Conservation (phyloP, 2,797 vertebrate genomes). For the Melanotaenia boesemani region DNA sequence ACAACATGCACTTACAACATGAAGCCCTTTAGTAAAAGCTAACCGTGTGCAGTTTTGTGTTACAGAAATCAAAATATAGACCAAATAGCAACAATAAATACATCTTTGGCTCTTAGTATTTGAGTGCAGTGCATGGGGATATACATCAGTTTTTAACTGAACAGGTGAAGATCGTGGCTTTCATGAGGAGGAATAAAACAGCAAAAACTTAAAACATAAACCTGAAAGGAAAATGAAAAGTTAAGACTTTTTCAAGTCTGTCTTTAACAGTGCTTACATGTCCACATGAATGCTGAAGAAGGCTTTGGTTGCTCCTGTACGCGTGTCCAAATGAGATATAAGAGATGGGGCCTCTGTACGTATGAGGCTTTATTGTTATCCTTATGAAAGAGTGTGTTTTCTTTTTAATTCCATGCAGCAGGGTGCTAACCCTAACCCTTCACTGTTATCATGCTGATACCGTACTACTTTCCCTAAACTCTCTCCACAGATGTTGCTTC, state of each 20-base stretch:
- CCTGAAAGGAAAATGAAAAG: background rate
- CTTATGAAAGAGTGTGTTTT: background rate
- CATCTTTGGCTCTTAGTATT: slow-evolving; percentile 36
- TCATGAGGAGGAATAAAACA: background rate
- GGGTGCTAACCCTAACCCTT: no score
- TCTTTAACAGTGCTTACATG: background rate
- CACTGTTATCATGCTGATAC: background rate
- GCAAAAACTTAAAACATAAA: slow-evolving; percentile 11
- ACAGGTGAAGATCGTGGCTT: background rate
- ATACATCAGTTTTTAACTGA: background rate
- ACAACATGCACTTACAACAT: slow-evolving; percentile 18
- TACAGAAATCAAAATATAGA: slow-evolving; percentile 25
- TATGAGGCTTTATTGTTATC: background rate
- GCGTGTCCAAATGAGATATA: background rate
- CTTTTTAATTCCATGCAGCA: background rate
- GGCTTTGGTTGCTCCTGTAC: background rate
- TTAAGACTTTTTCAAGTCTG: background rate
- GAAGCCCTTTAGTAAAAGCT: slow-evolving; percentile 11
- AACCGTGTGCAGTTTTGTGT: background rate
- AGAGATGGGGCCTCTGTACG: fast-evolving
- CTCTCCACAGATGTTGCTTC: background rate
- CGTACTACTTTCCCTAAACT: background rate
- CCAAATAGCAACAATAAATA: slow-evolving; percentile 11
- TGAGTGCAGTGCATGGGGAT: slow-evolving; percentile 26
- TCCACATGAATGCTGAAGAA: background rate